phyloP scores from a whole-genome alignment of 1,140 invertebrate genomes.

The Microvelia longipes region DNA sequence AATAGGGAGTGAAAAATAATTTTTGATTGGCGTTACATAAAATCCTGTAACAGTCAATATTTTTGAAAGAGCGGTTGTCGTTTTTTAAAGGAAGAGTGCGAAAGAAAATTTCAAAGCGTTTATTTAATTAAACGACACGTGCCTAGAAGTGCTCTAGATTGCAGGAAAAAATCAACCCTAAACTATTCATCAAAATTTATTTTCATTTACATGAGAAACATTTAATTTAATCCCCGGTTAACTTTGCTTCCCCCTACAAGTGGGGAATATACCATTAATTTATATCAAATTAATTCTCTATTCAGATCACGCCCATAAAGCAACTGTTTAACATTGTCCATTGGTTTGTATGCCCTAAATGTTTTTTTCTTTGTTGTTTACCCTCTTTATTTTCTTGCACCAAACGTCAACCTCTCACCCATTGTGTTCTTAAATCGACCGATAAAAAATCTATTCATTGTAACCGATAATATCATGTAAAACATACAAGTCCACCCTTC shows the following conservation, averaged over 20 bases:
- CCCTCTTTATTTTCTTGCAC: background rate
- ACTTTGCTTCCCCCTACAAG: background rate
- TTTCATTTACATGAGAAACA: background rate
- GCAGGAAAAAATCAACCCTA: background rate
- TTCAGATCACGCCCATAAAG: slow-evolving; percentile 2
- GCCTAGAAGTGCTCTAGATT: background rate
- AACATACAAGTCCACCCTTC: background rate
- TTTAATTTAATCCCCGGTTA: background rate
- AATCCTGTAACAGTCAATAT: no score
- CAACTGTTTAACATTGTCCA: background rate
- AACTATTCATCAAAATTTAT: background rate
- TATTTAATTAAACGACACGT: slow-evolving; percentile 1
- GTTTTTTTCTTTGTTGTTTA: no score
- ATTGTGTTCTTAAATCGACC: background rate
- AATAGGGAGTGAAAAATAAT: no score
- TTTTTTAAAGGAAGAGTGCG: no score
- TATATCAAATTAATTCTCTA: background rate
- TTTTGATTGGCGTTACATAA: no score
- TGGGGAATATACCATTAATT: background rate
- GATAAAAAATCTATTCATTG: background rate
- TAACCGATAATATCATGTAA: background rate
- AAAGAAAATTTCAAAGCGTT: background rate
- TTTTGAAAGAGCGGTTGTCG: no score
- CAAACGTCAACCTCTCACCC: background rate
- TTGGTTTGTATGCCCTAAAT: background rate